Evolutionary conservation across 2,888 invertebrate genomes (phyloP).

Genomic region (Helobdella robusta): DNA sequence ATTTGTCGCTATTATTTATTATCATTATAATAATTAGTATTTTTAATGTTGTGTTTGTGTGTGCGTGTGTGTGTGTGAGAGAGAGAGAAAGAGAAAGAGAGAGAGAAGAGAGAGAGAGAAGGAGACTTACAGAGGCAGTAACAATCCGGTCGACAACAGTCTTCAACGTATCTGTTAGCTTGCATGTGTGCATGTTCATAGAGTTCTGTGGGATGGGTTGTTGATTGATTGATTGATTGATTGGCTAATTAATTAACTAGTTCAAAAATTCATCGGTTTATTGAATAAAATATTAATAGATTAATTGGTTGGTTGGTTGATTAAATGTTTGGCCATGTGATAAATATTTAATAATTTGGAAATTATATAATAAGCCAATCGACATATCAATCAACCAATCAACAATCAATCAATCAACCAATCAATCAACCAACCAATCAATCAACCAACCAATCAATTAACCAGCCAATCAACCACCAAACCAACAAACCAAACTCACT

Average conservation of each 20-base stretch:
- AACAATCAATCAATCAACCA: too few species aligned
- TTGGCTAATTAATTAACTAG: too few species aligned
- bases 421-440: too few species aligned
- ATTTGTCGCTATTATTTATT: not conserved
- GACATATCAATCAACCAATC: too few species aligned
- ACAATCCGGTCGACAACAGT: slow-evolving; percentile 17
- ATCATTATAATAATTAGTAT: not conserved
- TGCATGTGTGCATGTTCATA: slow-evolving; percentile 11
- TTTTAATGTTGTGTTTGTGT: slow-evolving; percentile 9
- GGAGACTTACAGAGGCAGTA: slow-evolving; percentile 20
- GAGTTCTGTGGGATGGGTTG: not conserved
- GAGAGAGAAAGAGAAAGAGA: not conserved
- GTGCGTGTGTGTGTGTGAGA: not conserved
- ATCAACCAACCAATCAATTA: too few species aligned
- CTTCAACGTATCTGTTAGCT: slow-evolving; percentile 9
- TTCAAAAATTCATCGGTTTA: too few species aligned
- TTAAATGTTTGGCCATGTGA: too few species aligned
- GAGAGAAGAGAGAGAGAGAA: not conserved
- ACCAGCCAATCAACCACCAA: too few species aligned
- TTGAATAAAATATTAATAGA: too few species aligned
- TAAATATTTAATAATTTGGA: not conserved
- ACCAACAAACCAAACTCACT: not conserved
- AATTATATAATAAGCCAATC: too few species aligned
- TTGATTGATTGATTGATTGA: too few species aligned
- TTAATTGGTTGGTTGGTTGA: too few species aligned